Conservation (phyloP, 1,140 invertebrate species). For the Drusus annulatus region DNA sequence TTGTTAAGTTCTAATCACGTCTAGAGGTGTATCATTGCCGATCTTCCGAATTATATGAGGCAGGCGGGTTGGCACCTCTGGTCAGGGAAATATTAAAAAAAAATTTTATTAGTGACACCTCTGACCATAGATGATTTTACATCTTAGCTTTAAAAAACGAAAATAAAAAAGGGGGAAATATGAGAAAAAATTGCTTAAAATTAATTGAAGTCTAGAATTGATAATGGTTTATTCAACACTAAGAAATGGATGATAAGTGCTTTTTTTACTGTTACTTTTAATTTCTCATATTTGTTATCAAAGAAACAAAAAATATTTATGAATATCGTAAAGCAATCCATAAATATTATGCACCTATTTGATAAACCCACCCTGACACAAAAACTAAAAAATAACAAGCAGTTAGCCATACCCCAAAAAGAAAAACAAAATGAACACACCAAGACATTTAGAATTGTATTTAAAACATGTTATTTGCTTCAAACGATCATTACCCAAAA, state of each 20-base stretch:
- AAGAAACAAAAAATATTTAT: conserved; percentile 6
- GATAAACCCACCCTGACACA: not conserved
- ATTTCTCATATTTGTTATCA: conserved; percentile 14
- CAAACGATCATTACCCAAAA: conserved; percentile 15
- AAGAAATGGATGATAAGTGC: not conserved
- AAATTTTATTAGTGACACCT: not conserved
- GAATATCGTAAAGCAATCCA: not conserved
- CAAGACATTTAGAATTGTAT: conserved; percentile 56
- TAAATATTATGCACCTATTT: no score
- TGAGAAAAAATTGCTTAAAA: not conserved
- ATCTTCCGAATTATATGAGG: conserved; percentile 9
- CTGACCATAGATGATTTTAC: not conserved
- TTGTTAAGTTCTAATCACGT: conserved; percentile 34
- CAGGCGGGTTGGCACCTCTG: not conserved
- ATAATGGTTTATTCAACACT: not conserved
- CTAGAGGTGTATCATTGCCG: conserved; percentile 18
- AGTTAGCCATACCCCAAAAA: conserved; percentile 57
- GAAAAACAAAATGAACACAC: conserved; percentile 57
- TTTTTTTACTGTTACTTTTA: not conserved
- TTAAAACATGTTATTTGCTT: conserved; percentile 42
- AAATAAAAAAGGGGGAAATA: not conserved
- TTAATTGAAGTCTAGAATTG: not conserved
- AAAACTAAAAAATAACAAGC: conserved; percentile 53
- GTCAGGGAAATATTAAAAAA: not conserved
- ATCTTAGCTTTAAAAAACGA: not conserved